Conservation (phyloP, 2,113 vertebrate species). For the Salvelinus sp. region DNA sequence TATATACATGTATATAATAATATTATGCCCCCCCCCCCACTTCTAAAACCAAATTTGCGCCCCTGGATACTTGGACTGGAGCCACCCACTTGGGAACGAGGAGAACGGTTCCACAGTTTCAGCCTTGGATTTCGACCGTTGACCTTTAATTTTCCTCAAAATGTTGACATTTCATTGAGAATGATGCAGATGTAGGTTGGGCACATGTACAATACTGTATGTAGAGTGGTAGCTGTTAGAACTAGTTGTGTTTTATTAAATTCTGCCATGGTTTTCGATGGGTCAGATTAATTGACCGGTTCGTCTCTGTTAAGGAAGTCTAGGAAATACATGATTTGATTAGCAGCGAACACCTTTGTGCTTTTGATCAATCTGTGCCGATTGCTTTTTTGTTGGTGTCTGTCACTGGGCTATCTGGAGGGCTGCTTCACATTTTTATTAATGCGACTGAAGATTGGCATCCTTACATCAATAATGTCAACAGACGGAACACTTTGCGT, state of each 20-base stretch:
- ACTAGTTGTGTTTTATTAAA: too few relatives aligned
- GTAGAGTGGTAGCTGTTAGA: too few relatives aligned
- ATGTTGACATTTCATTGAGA: not conserved
- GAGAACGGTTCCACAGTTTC: not conserved
- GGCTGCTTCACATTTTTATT: constrained; percentile 52
- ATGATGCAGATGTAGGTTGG: not conserved
- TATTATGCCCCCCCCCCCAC: too few relatives aligned
- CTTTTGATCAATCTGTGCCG: constrained; percentile 40
- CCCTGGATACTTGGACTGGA: constrained; percentile 21
- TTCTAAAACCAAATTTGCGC: too few relatives aligned
- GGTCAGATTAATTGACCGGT: constrained; percentile 8
- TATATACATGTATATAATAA: too few relatives aligned
- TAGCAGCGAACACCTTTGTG: constrained; percentile 23
- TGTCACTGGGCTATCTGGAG: constrained; percentile 3
- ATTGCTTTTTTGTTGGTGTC: constrained; percentile 30
- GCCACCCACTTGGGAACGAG: constrained; percentile 10
- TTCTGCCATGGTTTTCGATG: not conserved
- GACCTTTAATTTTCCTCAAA: constrained; percentile 21
- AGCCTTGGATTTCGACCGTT: constrained; percentile 21
- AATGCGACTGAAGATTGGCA: constrained; percentile 49
- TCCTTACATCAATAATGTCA: constrained; percentile 67
- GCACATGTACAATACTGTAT: not conserved
- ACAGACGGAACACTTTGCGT: constrained; percentile 52
- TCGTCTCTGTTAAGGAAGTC: constrained; percentile 6
- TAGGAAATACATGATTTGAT: constrained; percentile 14